Evolutionary conservation across 1,140 invertebrate genomes (phyloP), one percentile per base, ranked within the genome.

Genomic region (Drosophila punjabiensis): DNA sequence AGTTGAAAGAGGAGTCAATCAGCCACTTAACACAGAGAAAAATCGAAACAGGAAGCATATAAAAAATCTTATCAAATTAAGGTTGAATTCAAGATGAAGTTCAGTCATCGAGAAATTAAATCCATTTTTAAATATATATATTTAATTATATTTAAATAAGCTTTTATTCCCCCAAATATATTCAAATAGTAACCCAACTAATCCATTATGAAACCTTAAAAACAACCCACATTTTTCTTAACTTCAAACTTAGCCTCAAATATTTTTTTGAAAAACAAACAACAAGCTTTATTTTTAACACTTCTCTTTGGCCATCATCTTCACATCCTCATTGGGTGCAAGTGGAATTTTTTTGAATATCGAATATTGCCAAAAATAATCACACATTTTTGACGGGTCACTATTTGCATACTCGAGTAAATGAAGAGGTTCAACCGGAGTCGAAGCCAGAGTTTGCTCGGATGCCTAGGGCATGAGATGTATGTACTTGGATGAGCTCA

Each of bases 401-500:
- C 37, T 74, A 74, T 74, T 74, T 74, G 47, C 68, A 62, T 53
- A 74, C 20, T 74, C 68, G 71, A 62, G 20, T 24, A 60, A 43
- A 74, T 62, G 68, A 74, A 62, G 69, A 73, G 77, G 77, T 81
- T 81, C 77, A 84, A 65, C 18, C 28, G 16, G 48, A 55, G 8
- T 18, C 41, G 8, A 18, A 52, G 30, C 10, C 43, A 28, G 33
- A 59, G 61, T 48, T 82, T 47, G 53, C 33, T 50, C 47, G 37
- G 39, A 64, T 62, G 68, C 68, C 71, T 74, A 45, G 52, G 71
- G 61, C 77, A 13, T 39, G 48, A 48, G 47, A 48, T 76, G 76
- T 71, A 65, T 53, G 48, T 18, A 33, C 52, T 53, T 71, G 64
- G 48, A 81, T 70, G 45, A 45, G 70, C 39, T 53, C 45, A 52